A percentile compares a stretch with the other conserved stretches of the same genome.
These are phyloP conservation scores for Cantharis rufa DNA, from an alignment of 2,888 invertebrate genomes.

Conservation along the genomic window DNA sequence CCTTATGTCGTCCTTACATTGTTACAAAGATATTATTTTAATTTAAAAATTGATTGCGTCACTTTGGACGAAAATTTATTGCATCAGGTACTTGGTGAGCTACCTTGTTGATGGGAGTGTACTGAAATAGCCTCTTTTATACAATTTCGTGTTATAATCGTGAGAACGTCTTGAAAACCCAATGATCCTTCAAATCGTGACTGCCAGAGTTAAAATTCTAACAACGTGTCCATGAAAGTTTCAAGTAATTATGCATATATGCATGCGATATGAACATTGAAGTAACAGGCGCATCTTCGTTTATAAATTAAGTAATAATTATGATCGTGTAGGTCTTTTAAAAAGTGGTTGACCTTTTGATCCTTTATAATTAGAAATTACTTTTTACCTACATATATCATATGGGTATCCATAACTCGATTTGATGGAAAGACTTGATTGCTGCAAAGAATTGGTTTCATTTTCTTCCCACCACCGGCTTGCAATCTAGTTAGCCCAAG, in stretches of 20 bases:
- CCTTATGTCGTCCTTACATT: conserved; percentile 17
- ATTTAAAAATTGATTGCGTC: background rate
- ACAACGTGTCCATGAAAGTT: conserved; percentile 12
- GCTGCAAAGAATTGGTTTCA: too few relatives aligned
- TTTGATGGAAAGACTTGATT: background rate
- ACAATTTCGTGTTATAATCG: conserved; percentile 3
- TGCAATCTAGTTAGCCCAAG: background rate
- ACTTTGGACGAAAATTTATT: background rate
- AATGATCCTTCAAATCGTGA: conserved; percentile 18
- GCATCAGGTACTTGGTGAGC: background rate
- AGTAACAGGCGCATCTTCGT: conserved; percentile 6
- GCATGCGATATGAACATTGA: conserved; percentile 13
- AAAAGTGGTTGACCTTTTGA: conserved; percentile 20
- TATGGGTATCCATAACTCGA: background rate
- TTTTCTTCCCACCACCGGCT: background rate
- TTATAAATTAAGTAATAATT: conserved; percentile 23
- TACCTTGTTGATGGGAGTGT: background rate
- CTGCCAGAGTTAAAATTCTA: conserved; percentile 15
- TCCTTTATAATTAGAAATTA: conserved; percentile 7
- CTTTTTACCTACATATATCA: background rate
- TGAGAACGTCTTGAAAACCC: conserved; percentile 12
- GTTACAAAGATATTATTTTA: background rate
- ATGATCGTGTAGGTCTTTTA: conserved; percentile 19
- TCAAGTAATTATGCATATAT: conserved; percentile 21
- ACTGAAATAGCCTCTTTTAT: background rate